Conservation (phyloP, 2,797 vertebrate species). For the Lepilemur ruficaudatus region DNA sequence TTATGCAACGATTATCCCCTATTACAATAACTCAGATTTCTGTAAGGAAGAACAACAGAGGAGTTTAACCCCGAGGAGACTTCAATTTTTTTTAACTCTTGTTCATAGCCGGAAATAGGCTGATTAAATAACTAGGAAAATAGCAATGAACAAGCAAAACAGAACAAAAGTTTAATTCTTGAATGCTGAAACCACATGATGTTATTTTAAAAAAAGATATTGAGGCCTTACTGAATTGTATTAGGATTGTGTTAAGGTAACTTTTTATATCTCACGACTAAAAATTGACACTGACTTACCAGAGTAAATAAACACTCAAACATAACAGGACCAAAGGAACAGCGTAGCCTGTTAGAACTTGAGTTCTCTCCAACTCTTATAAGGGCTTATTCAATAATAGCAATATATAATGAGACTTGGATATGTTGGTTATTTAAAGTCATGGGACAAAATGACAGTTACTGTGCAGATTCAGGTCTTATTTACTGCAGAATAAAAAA, state of each 20-base stretch:
- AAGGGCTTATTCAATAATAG: neutral
- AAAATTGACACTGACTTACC: neutral
- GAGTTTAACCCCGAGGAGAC: constrained; percentile 25
- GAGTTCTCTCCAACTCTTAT: neutral
- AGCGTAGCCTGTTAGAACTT: neutral
- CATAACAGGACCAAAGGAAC: neutral
- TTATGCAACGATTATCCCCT: constrained; percentile 38
- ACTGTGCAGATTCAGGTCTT: neutral
- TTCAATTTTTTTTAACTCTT: neutral
- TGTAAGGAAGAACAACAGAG: constrained; percentile 41
- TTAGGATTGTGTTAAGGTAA: neutral
- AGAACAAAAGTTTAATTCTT: constrained; percentile 58
- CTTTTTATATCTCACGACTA: neutral
- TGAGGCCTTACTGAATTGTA: neutral
- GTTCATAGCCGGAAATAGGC: neutral
- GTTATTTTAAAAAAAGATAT: neutral
- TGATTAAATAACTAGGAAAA: constrained; percentile 55
- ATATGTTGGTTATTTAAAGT: neutral
- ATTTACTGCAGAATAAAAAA: neutral
- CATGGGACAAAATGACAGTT: neutral
- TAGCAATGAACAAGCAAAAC: constrained; percentile 8
- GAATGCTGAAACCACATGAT: neutral
- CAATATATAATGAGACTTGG: neutral
- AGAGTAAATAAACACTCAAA: neutral
- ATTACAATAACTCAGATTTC: constrained; percentile 52